These are phyloP conservation scores for Urosaurus nigricauda DNA, from an alignment of 2,797 vertebrate genomes.

Conservation along the genomic window DNA sequence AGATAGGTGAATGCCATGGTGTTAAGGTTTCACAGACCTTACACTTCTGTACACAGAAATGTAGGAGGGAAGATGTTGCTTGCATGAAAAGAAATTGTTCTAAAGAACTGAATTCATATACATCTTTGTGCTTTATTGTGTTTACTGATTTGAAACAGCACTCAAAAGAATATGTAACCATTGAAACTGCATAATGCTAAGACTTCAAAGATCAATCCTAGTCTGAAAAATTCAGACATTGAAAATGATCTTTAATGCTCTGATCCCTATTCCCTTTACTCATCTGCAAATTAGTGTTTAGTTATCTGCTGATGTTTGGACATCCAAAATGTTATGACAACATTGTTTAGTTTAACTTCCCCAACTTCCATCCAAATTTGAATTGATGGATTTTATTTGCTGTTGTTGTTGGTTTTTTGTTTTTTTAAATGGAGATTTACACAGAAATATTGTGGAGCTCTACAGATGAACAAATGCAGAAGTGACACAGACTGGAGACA, in stretches of 20 bases:
- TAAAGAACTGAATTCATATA: background rate
- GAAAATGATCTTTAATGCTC: background rate
- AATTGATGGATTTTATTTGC: too few relatives aligned
- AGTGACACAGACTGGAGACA: background rate
- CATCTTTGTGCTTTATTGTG: conserved; percentile 1
- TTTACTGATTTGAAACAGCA: background rate
- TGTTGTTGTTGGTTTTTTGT: too few relatives aligned
- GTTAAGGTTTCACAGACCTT: conserved; percentile 48
- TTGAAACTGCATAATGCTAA: background rate
- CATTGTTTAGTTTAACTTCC: background rate
- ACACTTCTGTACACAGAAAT: accelerated
- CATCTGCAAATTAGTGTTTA: background rate
- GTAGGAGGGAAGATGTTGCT: background rate
- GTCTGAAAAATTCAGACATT: background rate
- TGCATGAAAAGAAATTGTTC: background rate
- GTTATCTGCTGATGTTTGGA: background rate
- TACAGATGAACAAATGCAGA: background rate
- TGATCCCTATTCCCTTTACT: background rate
- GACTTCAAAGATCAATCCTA: background rate
- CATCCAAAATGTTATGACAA: background rate
- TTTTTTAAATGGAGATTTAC: background rate
- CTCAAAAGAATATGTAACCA: background rate
- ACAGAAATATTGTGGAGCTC: background rate
- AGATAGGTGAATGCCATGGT: conserved; percentile 37
- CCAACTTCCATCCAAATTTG: too few relatives aligned